Evolutionary conservation across 2,888 invertebrate species (phyloP), one percentile per base, ranked within the genome.

Genomic region (Oasisia sp.): DNA sequence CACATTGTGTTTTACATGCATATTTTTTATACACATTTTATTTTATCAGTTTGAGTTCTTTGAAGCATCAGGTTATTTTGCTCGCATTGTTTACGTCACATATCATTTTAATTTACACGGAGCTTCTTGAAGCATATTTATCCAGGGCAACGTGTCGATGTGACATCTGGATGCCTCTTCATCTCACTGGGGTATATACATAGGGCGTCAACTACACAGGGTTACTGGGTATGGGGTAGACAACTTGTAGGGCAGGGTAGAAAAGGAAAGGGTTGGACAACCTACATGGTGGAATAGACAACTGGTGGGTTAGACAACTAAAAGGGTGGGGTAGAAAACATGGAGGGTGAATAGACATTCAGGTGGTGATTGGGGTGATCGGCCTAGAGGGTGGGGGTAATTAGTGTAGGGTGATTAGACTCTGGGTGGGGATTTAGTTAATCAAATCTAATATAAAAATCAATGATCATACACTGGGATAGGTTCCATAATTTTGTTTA

Each of bases 61-160:
- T 74, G 74, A 74, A 74, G 74, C 74, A 7, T 74, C 74, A 74
- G 74, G 74, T 74, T 74, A 74, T 74, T 74, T 74, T 74, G 74
- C 74, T 74, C 5, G 74, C 74, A 19, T 74, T 74, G 74, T 74
- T 74, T 74, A n/a, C 27, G 3, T 74, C 74, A 74, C 74, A 74
- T 74, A 74, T 14, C 27, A 50, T 50, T 45, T 9, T 45, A 45
- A 58, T 58, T 74, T 74, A 74, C 74, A 74, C n/a, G 3, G 74
- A 27, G 74, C 27, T 74, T 74, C 3, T 74, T 74, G 74, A 74
- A 74, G n/a, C 74, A 5, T 27, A 27, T n/a, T 5, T 74, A 19
- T 19, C n/a, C 74, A 74, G 5, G 19, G 27, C 19, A 27, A 74
- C 74, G 19, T 74, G 27, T 74, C n/a, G 27, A 4, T 74, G 74